phyloP scores from a whole-genome alignment of 1,140 invertebrate species.

The Leptinotarsa texana region DNA sequence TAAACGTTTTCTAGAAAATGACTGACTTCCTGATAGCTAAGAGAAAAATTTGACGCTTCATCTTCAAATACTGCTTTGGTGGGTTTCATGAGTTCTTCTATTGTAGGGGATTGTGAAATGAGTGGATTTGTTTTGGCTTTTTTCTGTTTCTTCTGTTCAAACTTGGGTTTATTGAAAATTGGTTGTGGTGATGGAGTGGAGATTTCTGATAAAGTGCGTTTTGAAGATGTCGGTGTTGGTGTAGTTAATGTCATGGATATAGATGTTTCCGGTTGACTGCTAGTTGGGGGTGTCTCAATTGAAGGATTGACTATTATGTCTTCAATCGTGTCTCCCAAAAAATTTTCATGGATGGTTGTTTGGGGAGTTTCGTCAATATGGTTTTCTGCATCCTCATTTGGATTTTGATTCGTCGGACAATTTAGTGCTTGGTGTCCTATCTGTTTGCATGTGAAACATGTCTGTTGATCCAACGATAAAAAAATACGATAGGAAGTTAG shows the following conservation, averaged over 20 bases:
- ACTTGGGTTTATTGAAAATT: not conserved
- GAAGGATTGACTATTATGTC: not conserved
- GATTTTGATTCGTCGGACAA: not conserved
- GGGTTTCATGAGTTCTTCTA: not conserved
- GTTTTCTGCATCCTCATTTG: not conserved
- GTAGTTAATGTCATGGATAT: not conserved
- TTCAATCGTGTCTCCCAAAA: not conserved
- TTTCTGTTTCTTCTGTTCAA: not conserved
- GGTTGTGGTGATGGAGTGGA: not conserved
- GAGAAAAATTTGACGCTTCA: not conserved
- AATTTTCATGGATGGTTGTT: not conserved
- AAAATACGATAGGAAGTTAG: slow-evolving; percentile 31
- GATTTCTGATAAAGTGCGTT: not conserved
- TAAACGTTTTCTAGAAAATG: not conserved
- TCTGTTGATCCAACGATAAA: slow-evolving; percentile 23
- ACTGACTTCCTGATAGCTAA: not conserved
- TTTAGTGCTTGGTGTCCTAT: not conserved
- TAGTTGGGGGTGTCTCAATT: not conserved
- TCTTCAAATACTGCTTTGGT: not conserved
- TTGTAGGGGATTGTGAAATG: not conserved
- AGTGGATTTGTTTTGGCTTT: not conserved
- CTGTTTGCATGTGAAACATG: not conserved
- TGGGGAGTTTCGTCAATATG: not conserved
- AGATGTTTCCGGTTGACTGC: not conserved
- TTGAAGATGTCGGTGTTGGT: not conserved